Evolutionary conservation across 2,888 invertebrate genomes (phyloP).

Genomic region (Dicyrtoma fusca): DNA sequence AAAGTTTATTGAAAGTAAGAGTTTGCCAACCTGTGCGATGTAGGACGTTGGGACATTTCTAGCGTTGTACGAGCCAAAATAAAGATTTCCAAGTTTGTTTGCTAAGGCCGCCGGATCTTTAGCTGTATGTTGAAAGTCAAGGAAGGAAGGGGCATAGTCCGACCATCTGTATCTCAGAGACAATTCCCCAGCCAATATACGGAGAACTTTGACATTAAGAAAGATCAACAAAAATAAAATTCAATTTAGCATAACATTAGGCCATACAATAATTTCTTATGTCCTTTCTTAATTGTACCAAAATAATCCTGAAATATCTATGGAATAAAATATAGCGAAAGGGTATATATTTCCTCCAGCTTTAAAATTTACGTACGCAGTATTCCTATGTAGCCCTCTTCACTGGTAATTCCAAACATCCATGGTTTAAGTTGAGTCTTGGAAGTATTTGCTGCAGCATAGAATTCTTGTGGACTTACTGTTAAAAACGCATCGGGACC

Average conservation of each 20-base stretch:
- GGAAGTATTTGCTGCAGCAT: constrained; percentile 41
- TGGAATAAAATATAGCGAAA: too few relatives aligned
- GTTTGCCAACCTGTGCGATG: constrained; percentile 28
- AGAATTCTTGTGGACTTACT: constrained; percentile 32
- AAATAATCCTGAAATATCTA: too few relatives aligned
- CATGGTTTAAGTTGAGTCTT: constrained; percentile 42
- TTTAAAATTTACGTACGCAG: constrained; percentile 17
- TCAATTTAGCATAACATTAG: too few relatives aligned
- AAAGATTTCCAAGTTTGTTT: constrained; percentile 9
- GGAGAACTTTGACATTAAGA: not conserved
- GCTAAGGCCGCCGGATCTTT: constrained; percentile 8
- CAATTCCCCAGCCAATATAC: not conserved
- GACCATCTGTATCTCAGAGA: constrained; percentile 39
- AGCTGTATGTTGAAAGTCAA: constrained; percentile 46
- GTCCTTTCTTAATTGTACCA: too few relatives aligned
- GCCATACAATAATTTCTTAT: too few relatives aligned
- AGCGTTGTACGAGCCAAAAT: constrained; percentile 16
- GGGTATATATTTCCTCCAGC: too few relatives aligned
- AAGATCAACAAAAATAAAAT: too few relatives aligned
- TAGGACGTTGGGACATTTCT: not conserved
- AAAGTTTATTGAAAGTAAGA: too few relatives aligned
- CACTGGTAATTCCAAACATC: constrained; percentile 41
- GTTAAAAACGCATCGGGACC: constrained; percentile 46
- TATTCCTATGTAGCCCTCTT: constrained; percentile 41
- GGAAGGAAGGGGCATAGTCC: constrained; percentile 42